Percentiles rank a stretch among this genome's conserved stretches.
Evolutionary conservation across 1,140 invertebrate species (phyloP).

Genomic region (Globodera rostochiensis): DNA sequence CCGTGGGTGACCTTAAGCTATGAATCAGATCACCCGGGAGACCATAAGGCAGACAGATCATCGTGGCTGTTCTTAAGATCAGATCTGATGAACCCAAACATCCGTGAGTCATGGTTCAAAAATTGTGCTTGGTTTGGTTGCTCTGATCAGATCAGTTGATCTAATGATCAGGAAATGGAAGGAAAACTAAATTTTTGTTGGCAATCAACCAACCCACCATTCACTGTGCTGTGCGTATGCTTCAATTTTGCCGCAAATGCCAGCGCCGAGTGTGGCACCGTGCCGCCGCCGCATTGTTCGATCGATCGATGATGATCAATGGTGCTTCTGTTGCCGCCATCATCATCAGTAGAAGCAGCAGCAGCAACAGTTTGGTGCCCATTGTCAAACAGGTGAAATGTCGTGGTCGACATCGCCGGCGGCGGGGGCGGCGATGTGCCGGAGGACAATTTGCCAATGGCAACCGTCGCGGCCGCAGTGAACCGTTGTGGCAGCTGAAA

Average conservation of each 20-base stretch:
- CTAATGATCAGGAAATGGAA: too few species aligned
- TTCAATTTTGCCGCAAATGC: not conserved
- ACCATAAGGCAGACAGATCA: too few species aligned
- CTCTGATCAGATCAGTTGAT: too few species aligned
- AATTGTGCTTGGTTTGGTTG: too few species aligned
- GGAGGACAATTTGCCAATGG: not conserved
- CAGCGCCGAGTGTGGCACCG: not conserved
- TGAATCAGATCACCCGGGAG: too few species aligned
- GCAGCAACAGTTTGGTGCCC: not conserved
- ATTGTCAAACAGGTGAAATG: not conserved
- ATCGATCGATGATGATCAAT: not conserved
- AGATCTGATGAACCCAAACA: too few species aligned
- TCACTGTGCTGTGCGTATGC: not conserved
- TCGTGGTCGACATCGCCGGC: conserved; percentile 9
- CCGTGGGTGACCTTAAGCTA: too few species aligned
- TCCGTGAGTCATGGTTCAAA: too few species aligned
- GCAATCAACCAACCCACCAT: too few species aligned
- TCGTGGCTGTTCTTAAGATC: too few species aligned
- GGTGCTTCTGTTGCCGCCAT: too few species aligned
- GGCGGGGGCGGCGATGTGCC: not conserved
- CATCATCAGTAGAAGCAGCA: not conserved
- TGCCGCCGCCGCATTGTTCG: not conserved
- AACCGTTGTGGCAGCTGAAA: conserved; percentile 41
- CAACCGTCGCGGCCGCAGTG: conserved; percentile 5
- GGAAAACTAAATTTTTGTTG: too few species aligned